phyloP scores from a whole-genome alignment of 1,140 invertebrate genomes.

The Pectinophora gossypiella region DNA sequence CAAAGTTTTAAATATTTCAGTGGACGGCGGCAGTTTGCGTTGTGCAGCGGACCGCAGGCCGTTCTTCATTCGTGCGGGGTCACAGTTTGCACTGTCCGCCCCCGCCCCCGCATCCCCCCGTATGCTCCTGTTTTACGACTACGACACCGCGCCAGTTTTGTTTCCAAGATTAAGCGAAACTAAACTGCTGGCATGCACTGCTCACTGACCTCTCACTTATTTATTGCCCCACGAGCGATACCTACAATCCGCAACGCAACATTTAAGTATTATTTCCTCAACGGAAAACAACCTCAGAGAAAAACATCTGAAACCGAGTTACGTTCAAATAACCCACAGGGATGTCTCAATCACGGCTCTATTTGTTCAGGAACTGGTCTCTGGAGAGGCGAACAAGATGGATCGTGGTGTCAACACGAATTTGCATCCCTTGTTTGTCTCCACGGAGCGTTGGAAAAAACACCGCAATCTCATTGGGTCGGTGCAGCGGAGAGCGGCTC shows the following conservation, averaged over 20 bases:
- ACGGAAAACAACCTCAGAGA: constrained; percentile 12
- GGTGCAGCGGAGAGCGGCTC: constrained; percentile 43
- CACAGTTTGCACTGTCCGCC: constrained; percentile 51
- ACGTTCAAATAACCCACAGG: constrained; percentile 49
- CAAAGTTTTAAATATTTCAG: constrained; percentile 5
- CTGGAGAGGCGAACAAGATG: constrained; percentile 67
- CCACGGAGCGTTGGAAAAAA: constrained; percentile 59
- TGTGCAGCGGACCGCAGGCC: constrained; percentile 29
- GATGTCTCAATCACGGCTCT: constrained; percentile 61
- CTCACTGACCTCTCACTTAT: constrained; percentile 37
- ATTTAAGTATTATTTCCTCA: background rate
- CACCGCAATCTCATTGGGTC: constrained; percentile 69
- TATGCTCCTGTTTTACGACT: constrained; percentile 46
- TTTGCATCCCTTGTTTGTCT: constrained; percentile 74
- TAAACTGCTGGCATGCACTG: constrained; percentile 32
- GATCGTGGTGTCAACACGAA: constrained; percentile 73
- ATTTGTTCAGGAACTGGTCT: constrained; percentile 63
- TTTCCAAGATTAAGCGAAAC: constrained; percentile 57
- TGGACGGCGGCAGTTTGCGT: constrained; percentile 25
- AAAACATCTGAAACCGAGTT: constrained; percentile 37
- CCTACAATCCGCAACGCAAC: background rate
- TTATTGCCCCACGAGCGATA: constrained; percentile 22
- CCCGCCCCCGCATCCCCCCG: constrained; percentile 9
- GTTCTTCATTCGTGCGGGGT: constrained; percentile 51
- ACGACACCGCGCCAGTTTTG: constrained; percentile 38